phyloP scores from a whole-genome alignment of 2,888 invertebrate species.

The Nomada hirtipes region DNA sequence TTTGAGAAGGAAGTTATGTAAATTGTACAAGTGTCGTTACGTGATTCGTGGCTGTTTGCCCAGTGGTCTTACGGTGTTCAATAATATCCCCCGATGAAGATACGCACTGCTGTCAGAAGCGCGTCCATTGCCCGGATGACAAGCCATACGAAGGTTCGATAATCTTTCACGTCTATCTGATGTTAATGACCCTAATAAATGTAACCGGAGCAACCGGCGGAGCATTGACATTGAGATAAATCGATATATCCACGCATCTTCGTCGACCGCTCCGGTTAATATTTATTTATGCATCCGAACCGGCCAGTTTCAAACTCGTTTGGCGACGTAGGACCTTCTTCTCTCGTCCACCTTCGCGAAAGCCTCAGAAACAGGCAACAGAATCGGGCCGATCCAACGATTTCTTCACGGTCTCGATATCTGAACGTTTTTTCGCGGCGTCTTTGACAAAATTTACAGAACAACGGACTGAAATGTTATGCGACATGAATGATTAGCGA shows the following conservation, averaged over 20 bases:
- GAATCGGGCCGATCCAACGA: neutral
- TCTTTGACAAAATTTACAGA: neutral
- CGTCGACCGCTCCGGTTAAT: conserved; percentile 78
- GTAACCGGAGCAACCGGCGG: conserved; percentile 76
- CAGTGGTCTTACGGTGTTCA: neutral
- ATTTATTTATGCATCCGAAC: conserved; percentile 81
- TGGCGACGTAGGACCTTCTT: conserved; percentile 75
- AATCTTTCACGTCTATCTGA: conserved; percentile 73
- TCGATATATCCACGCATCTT: conserved; percentile 77
- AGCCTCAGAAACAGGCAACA: conserved; percentile 51
- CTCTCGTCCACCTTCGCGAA: conserved; percentile 68
- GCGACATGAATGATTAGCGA: too few relatives aligned
- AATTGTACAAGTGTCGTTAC: conserved; percentile 25
- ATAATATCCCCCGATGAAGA: conserved; percentile 47
- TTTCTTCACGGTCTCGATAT: neutral
- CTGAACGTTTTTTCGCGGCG: neutral
- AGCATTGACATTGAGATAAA: conserved; percentile 80
- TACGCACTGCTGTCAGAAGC: conserved; percentile 42
- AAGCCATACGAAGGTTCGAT: conserved; percentile 40
- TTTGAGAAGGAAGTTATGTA: conserved; percentile 4
- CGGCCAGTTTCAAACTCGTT: conserved; percentile 77
- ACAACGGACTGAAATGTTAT: too few relatives aligned
- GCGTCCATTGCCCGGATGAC: conserved; percentile 46
- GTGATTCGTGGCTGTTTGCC: neutral
- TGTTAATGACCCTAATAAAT: conserved; percentile 82